phyloP scores from a whole-genome alignment of 2,797 vertebrate species.

The Brachyalestes nurse region DNA sequence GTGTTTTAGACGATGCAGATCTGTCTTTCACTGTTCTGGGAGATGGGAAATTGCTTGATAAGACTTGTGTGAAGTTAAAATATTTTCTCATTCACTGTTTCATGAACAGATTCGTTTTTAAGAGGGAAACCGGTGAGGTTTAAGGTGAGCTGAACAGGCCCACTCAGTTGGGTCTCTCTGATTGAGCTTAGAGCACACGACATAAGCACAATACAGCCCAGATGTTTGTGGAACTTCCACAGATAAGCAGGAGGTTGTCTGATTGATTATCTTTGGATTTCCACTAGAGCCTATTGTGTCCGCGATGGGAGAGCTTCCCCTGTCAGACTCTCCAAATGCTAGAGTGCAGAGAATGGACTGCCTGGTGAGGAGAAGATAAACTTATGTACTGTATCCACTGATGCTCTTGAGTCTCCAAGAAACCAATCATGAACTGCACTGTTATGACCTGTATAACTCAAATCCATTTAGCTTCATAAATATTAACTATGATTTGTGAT shows the following conservation, averaged over 20 bases:
- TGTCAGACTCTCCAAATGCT: constrained; percentile 8
- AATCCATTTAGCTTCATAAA: constrained; percentile 1
- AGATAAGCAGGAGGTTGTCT: constrained; percentile 34
- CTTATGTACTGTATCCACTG: constrained; percentile 3
- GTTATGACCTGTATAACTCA: background rate
- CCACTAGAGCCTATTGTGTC: constrained; percentile 28
- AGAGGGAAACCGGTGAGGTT: background rate
- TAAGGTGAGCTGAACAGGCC: background rate
- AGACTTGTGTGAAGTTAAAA: background rate
- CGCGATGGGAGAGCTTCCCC: background rate
- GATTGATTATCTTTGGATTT: constrained; percentile 34
- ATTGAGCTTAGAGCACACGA: constrained; percentile 12
- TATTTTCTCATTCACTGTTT: background rate
- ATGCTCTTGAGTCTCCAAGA: constrained; percentile 15
- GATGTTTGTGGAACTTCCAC: constrained; percentile 33
- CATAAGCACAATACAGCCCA: constrained; percentile 28
- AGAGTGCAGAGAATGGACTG: background rate
- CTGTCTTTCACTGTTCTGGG: background rate
- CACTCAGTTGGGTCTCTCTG: background rate
- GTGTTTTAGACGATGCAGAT: background rate
- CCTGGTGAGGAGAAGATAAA: background rate
- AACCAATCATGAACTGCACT: background rate
- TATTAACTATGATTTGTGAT: background rate
- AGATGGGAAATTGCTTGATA: background rate
- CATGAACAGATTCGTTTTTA: background rate